Evolutionary conservation across 1,140 invertebrate species (phyloP), one percentile per base, ranked within the genome.

Genomic region (Zaprionus camerounensis): DNA sequence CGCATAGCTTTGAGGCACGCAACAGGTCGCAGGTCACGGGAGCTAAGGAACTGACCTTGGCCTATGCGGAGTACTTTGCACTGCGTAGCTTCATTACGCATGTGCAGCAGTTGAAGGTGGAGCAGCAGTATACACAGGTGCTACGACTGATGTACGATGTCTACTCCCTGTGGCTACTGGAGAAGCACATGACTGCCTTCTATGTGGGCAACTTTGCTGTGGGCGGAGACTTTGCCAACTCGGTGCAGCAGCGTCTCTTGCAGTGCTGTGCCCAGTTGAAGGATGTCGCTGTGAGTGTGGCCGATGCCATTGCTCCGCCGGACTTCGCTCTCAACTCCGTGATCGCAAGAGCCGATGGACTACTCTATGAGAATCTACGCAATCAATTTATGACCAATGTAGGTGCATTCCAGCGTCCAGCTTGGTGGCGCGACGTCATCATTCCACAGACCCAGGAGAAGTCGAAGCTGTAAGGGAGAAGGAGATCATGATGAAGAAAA

Each of bases 241-340:
- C 95, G 13, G 80, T 97, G 22, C 94, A 96, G 55, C 92, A 94
- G 44, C 94, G 94, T 0, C 95, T 98, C 17, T 85, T 97, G 63
- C 92, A 94, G 36, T 87, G 97, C 24, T 98, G 97, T 91, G 91
- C 80, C 13, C 94, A 95, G 34, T 91, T 99, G 22, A 97, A 97
- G 92, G 93, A 95, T 36, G 96, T 98, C 56, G 95, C 96, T 28
- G 95, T 99, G 5, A 93, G 95, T 36, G 93, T 98, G 13, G 96
- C 96, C 1, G 98, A 99, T 93, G 96, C 96, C 46, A 93, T 99
- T 31, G 96, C 97, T 31, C 97, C 97, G 3, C 96, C 98, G 3
- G 98, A 99, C 93, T 98, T 96, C 91, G 94, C 97, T 41, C 82
- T 98, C 9, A 96, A 97, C 91, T 98, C 97, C n/a, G 95, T 96